Evolutionary conservation across 1,140 invertebrate species (phyloP), one percentile per base, ranked within the genome.

Genomic region (Ceratitis capitata): DNA sequence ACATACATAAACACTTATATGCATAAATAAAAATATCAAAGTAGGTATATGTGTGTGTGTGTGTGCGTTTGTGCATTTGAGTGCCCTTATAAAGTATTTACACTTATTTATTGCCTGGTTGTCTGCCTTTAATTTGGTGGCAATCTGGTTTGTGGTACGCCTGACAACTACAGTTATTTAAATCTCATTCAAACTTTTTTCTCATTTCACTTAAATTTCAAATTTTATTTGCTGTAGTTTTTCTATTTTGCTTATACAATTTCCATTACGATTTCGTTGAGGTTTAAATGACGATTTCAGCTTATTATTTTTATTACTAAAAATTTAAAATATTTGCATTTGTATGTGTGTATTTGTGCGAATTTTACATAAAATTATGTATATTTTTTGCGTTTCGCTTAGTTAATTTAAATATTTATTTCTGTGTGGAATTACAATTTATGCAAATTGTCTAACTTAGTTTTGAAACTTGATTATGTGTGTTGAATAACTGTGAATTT

Each of bases 391-490:
- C 58, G 29, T 14, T 29, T 39, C 19, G 32, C 19, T 69, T 19
- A 69, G 29, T 69, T 69, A 32, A 69, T 19, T n/a, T 69, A 69
- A 69, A 39, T 69, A 69, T 32, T 69, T 35, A 69, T 39, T 69
- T 39, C 0, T 69, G 61, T 35, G 32, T 35, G 29, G 29, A 6
- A 19, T 69, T n/a, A n/a, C n/a, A n/a, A 69, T 69, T 35, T 35
- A 69, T 69, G 32, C 29, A 69, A 69, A 69, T 32, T 32, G 26
- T 1, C 29, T 19, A 29, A 69, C 61, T 69, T 35, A n/a, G 19
- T 69, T 39, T 35, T 16, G 4, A 19, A n/a, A 35, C 29, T 69
- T 69, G n/a, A 39, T 69, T 35, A 69, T 19, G n/a, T 56, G 51
- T n/a, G n/a, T n/a, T n/a, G n/a, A n/a, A n/a, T n/a, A n/a, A n/a